Base-by-base conservation (phyloP, 2,113 vertebrate species). In the Panthera leo region DNA sequence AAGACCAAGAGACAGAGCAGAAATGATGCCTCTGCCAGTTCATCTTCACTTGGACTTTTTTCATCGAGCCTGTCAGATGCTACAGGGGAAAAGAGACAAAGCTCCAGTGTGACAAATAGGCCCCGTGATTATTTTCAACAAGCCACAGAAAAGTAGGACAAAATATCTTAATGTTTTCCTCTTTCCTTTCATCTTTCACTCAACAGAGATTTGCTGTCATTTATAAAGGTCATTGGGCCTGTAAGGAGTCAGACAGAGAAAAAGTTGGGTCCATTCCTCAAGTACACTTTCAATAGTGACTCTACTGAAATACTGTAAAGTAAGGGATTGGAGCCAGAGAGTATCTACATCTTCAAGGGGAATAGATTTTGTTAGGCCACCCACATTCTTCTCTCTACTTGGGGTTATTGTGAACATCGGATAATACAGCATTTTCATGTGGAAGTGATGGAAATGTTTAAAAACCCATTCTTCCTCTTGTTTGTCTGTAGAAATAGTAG, bases 151-250 rank as follows among this genome's bases (percentile, higher is more conserved):
- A 99, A 98, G 97, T 98, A 98, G 98, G 97, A 99, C 98, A 98
- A 98, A 99, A 99, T 99, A 99, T 98, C 99, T 99, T 99, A 99
- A 99, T 99, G 98, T 98, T 99, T 99, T 98, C 97, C 95, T 97
- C 95, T 98, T 98, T 98, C 76, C 97, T 96, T 98, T 98, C 98
- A 98, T 98, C 96, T 92, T 98, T 99, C 98, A 99, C 98, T 98
- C 98, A 98, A 53, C 97, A 93, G 97, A 98, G 97, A 98, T 98
- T 98, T 97, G 94, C 96, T 99, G 98, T 99, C 98, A 98, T 99
- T 99, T 98, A 97, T 98, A 99, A 99, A 99, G 98, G 98, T 99
- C 99, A 98, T 5, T 83, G 95, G 84, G 97, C 96, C 98, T 98
- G 91, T 95, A 97, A 98, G 98, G 79, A 93, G 97, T 97, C 97